These are phyloP conservation scores for Zaprionus kolodkinae DNA, from an alignment of 1,140 invertebrate genomes.

Conservation along the genomic window DNA sequence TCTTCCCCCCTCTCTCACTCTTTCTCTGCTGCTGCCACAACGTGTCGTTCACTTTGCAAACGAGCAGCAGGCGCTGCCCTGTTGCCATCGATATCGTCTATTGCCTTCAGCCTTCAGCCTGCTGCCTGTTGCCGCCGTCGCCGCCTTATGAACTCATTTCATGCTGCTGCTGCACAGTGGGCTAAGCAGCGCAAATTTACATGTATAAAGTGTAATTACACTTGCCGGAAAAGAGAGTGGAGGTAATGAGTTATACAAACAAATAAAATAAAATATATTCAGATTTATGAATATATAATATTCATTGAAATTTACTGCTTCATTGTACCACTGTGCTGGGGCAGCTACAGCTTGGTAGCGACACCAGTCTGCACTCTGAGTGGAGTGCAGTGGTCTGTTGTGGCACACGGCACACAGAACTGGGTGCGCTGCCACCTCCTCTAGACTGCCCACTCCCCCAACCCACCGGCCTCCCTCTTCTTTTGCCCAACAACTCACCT, in stretches of 20 bases:
- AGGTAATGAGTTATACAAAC: too few relatives aligned
- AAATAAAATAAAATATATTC: background rate
- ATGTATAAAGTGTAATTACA: too few relatives aligned
- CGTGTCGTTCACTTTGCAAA: constrained; percentile 74
- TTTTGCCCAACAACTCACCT: background rate
- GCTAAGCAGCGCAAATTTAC: background rate
- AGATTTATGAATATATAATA: background rate
- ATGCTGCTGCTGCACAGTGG: constrained; percentile 62
- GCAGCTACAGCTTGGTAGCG: background rate
- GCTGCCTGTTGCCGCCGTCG: constrained; percentile 32
- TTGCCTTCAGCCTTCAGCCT: constrained; percentile 17
- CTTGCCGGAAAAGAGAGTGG: too few relatives aligned
- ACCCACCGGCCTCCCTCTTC: background rate
- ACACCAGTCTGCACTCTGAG: constrained; percentile 53
- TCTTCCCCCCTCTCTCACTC: background rate
- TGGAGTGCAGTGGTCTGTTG: background rate
- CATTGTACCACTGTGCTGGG: background rate
- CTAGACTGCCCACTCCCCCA: background rate
- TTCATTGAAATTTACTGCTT: background rate
- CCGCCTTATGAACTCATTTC: constrained; percentile 71
- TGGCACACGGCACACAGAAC: constrained; percentile 4
- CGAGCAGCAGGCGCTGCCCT: constrained; percentile 55
- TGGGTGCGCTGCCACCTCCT: background rate
- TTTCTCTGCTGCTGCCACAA: constrained; percentile 36
- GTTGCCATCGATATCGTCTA: constrained; percentile 55